Evolutionary conservation across 2,113 vertebrate species (phyloP).

Genomic region (Chamaea fasciata): DNA sequence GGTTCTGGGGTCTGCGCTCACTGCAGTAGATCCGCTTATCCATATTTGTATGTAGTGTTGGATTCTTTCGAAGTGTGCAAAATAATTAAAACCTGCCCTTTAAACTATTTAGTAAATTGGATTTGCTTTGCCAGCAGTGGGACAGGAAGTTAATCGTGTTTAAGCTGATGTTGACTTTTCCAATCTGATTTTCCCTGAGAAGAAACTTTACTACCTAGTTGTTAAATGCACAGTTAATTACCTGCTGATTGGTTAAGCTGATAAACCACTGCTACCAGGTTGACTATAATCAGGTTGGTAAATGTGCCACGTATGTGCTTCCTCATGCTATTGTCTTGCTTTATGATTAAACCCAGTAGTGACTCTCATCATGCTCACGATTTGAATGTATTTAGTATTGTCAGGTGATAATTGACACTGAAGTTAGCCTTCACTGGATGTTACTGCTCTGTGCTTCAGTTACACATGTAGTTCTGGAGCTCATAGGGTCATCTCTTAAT

Average conservation of each 20-base stretch:
- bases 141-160: slow-evolving; percentile 34
- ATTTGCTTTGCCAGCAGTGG: slow-evolving; percentile 20
- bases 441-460: not conserved
- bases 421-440: no score
- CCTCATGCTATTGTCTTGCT: not conserved
- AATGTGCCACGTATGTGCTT: not conserved
- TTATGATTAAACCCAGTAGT: not conserved
- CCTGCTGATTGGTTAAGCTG: slow-evolving; percentile 41
- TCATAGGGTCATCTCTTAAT: not conserved
- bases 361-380: accelerated
- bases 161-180: slow-evolving; percentile 59
- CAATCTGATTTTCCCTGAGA: slow-evolving; percentile 45
- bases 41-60: not conserved
- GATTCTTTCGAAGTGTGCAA: not conserved
- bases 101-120: slow-evolving; percentile 51
- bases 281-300: not conserved
- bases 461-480: not conserved
- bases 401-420: not conserved
- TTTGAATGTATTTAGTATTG: not conserved
- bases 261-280: slow-evolving; percentile 16
- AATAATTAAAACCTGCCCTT: slow-evolving; percentile 35
- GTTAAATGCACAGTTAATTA: slow-evolving; percentile 43
- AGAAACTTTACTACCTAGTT: slow-evolving; percentile 34
- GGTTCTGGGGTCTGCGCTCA: not conserved
- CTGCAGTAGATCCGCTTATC: not conserved